Evolutionary conservation across 2,797 vertebrate genomes (phyloP), one percentile per base, ranked within the genome.

Genomic region (Melanotaenia pygmaea): DNA sequence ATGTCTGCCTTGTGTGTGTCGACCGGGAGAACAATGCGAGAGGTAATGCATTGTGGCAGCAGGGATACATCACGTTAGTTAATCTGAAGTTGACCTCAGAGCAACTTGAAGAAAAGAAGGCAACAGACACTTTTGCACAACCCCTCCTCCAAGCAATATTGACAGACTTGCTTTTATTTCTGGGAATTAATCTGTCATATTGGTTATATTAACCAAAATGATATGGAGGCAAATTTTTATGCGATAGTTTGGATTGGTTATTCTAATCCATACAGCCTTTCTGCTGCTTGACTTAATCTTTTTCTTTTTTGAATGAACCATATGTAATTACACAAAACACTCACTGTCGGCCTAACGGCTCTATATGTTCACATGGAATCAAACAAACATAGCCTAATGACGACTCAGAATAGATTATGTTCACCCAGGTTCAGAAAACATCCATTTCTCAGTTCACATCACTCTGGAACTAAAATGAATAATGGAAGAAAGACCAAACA

Each of bases 1-100:
- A 92, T 93, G 86, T 62, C 83, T 76, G 86, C 86, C 86, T 76
- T 53, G 84, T 62, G 84, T 62, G 88, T 88, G 86, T 67, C 60
- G 56, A 75, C 76, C 67, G 3, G 67, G 79, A 91, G 90, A 94
- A 86, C 85, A 87, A 92, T 92, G 89, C 77, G 71, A 84, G 80
- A 9, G 72, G 81, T 94, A 93, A 93, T 93, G 87, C 70, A 45
- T 70, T 5, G 70, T 93, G 93, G 92, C 90, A 89, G 89, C 37
- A 47, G 79, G 89, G 91, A 94, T 93, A 85, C 86, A 94, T 94
- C 92, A 92, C 67, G 32, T 79, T 82, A 82, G 91, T 92, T 93
- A 91, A 94, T 94, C 89, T 78, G 82, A 88, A 86, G 84, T 88
- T 93, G 92, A 94, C 93, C 93, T 92, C 89, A 10, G 61, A 86